Percentiles rank a stretch among this genome's conserved stretches.
Conservation (phyloP, 2,797 vertebrate species). For the Mareca penelope region DNA sequence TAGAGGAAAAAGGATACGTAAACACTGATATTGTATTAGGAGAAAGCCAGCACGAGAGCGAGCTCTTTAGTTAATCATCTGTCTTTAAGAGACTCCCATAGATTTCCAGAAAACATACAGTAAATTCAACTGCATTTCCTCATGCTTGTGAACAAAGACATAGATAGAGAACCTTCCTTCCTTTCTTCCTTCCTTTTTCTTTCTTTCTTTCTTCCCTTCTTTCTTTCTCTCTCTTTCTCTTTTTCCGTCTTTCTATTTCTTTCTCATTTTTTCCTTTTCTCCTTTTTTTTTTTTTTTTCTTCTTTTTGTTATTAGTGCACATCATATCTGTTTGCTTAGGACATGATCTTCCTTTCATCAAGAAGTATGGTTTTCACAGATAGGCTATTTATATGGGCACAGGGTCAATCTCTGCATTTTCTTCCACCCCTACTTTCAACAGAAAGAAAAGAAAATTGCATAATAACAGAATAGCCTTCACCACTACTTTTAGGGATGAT, state of each 20-base stretch:
- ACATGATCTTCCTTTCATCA: background rate
- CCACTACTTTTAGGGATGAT: background rate
- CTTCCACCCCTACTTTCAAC: conserved; percentile 2
- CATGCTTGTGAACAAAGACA: background rate
- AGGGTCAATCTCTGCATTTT: conserved; percentile 25
- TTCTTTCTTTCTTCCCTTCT: no score
- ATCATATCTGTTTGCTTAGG: background rate
- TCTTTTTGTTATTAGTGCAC: background rate
- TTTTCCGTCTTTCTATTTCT: no score
- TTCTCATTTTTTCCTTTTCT: no score
- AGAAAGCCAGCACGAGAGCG: background rate
- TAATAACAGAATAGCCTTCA: conserved; percentile 36
- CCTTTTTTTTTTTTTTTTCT: background rate
- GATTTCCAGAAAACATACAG: background rate
- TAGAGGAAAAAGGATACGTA: background rate
- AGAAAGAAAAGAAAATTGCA: conserved; percentile 37
- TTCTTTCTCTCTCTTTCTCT: no score
- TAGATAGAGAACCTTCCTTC: background rate
- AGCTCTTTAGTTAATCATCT: background rate
- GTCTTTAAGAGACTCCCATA: background rate
- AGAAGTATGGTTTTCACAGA: conserved; percentile 46
- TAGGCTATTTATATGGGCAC: background rate
- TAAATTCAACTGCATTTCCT: background rate
- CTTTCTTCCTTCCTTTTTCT: background rate
- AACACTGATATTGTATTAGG: background rate